A percentile compares a stretch with the other conserved stretches of the same genome.
phyloP scores from a whole-genome alignment of 2,113 vertebrate genomes.

The Archocentrus centrarchus region DNA sequence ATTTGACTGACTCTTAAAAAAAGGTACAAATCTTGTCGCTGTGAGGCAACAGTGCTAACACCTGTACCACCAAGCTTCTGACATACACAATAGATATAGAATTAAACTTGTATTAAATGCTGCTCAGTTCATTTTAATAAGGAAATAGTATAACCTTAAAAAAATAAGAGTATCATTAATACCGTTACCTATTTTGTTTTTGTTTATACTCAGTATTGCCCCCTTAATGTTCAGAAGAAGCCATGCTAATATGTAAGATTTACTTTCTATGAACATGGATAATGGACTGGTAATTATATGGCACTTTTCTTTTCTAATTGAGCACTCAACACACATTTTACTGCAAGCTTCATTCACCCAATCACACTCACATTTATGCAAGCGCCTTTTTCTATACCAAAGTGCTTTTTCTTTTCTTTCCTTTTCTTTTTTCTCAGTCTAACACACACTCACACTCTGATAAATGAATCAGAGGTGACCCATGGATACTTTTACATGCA shows the following conservation, averaged over 20 bases:
- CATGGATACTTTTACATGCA: neutral
- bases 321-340: neutral
- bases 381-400: fast-evolving
- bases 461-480: neutral
- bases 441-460: neutral
- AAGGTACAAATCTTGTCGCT: too few relatives aligned
- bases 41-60: too few relatives aligned
- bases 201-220: neutral
- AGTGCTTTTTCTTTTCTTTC: too few relatives aligned
- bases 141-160: neutral
- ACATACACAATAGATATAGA: too few relatives aligned
- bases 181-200: neutral
- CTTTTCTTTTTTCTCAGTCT: fast-evolving
- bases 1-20: too few relatives aligned
- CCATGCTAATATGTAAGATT: neutral
- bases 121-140: neutral
- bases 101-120: too few relatives aligned
- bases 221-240: neutral
- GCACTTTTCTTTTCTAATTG: neutral
- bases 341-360: neutral
- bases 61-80: too few relatives aligned
- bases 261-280: neutral
- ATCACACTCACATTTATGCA: neutral
- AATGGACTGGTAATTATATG: neutral
- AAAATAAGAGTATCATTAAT: neutral